A percentile compares a stretch with the other conserved stretches of the same genome.
Conservation (phyloP, 37 sponge, comb jelly and placozoan species). For the Chondrilla cf. caribensis region DNA sequence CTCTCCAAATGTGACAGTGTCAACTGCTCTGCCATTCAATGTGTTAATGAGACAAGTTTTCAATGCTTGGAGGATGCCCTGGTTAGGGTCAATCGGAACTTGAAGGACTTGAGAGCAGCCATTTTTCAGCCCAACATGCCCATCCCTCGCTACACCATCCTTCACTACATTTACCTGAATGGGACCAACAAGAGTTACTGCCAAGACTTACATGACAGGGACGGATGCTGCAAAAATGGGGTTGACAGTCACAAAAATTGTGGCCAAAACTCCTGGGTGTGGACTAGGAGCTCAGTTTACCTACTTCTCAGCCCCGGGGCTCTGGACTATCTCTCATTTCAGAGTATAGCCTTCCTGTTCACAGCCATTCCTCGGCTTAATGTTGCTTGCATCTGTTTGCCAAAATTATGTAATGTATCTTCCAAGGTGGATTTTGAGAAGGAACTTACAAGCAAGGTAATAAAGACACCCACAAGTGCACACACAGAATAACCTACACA, state of each 20-base stretch:
- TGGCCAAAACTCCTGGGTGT: background rate
- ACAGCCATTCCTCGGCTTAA: constrained; percentile 24
- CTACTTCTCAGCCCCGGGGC: constrained; percentile 8
- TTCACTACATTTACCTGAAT: constrained; percentile 1
- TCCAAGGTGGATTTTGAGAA: background rate
- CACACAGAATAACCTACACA: too few relatives aligned
- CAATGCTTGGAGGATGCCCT: background rate
- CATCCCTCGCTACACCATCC: constrained; percentile 10
- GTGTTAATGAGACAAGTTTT: background rate
- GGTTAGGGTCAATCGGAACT: background rate
- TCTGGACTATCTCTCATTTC: constrained; percentile 22
- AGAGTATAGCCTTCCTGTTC: background rate
- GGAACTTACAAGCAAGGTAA: constrained; percentile 7
- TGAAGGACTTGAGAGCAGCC: constrained; percentile 7
- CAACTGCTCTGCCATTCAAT: background rate
- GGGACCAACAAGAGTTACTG: background rate
- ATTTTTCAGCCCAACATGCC: constrained; percentile 29
- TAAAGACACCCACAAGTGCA: too few relatives aligned
- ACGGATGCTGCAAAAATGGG: background rate
- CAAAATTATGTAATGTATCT: background rate
- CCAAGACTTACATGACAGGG: background rate
- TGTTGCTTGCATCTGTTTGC: constrained; percentile 6
- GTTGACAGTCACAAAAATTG: too few relatives aligned
- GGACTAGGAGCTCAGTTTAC: constrained; percentile 22
- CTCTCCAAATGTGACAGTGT: too few relatives aligned